These are phyloP conservation scores for Smithornis capensis DNA, from an alignment of 2,113 vertebrate species.

Conservation along the genomic window DNA sequence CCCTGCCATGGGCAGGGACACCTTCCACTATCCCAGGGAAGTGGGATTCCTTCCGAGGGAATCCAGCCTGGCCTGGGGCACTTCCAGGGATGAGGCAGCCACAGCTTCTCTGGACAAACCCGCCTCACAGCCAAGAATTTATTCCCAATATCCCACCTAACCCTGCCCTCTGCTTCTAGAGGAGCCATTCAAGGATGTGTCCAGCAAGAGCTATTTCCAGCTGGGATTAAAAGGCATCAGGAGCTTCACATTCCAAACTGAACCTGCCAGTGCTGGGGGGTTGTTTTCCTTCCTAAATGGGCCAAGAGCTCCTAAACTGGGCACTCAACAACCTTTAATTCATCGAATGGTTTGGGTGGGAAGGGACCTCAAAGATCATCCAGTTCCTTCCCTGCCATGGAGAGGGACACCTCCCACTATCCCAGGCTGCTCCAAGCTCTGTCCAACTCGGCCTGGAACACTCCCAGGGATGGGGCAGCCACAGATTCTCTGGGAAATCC, in stretches of 20 bases:
- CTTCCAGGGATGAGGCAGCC: not conserved
- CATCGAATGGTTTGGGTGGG: not conserved
- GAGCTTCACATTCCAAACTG: not conserved
- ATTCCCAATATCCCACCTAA: accelerated
- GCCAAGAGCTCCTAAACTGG: not conserved
- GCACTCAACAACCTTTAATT: not conserved
- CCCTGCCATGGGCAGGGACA: too few relatives aligned
- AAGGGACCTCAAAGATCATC: not conserved
- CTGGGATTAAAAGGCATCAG: not conserved
- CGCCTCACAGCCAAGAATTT: not conserved
- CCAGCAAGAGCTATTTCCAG: not conserved
- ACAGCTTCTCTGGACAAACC: not conserved
- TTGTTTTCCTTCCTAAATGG: not conserved
- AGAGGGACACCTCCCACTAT: not conserved
- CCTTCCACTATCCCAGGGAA: not conserved
- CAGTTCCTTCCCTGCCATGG: not conserved
- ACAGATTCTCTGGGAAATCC: not conserved
- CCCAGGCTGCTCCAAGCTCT: not conserved
- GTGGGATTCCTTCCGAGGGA: too few relatives aligned
- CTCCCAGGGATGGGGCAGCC: not conserved
- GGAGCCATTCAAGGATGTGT: too few relatives aligned
- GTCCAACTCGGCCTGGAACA: not conserved
- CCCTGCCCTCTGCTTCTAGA: not conserved
- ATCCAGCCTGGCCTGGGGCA: not conserved
- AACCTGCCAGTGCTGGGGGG: accelerated